These are phyloP conservation scores for Panagrolaimus sp. DNA, from an alignment of 1,140 invertebrate species.

Conservation along the genomic window DNA sequence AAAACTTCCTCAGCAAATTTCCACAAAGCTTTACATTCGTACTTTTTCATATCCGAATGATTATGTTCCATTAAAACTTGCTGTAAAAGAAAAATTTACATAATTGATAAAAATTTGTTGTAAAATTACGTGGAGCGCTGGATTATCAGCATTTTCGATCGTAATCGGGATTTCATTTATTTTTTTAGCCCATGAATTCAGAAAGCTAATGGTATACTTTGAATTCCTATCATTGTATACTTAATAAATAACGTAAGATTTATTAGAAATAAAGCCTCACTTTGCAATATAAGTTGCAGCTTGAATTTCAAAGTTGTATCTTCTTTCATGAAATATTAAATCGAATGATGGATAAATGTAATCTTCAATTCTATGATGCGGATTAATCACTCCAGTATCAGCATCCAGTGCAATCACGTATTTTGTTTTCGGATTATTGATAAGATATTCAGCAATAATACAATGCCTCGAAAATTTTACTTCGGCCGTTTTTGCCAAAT, in stretches of 20 bases:
- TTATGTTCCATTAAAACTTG: conserved; percentile 5
- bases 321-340: neutral
- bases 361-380: neutral
- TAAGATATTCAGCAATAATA: too few species aligned
- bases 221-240: too few species aligned
- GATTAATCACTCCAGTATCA: neutral
- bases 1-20: too few species aligned
- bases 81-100: too few species aligned
- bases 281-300: neutral
- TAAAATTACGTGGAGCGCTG: neutral
- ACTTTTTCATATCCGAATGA: neutral
- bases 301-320: too few species aligned
- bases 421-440: too few species aligned
- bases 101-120: neutral
- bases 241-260: neutral
- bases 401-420: neutral
- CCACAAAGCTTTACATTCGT: neutral
- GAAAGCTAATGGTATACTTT: neutral
- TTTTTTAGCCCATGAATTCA: too few species aligned
- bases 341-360: neutral
- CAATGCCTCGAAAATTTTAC: too few species aligned
- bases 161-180: too few species aligned
- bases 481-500: too few species aligned
- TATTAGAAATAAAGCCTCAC: neutral
- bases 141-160: too few species aligned